These are phyloP conservation scores for Sphecodes monilicornis DNA, from an alignment of 2,888 invertebrate species.

Conservation along the genomic window DNA sequence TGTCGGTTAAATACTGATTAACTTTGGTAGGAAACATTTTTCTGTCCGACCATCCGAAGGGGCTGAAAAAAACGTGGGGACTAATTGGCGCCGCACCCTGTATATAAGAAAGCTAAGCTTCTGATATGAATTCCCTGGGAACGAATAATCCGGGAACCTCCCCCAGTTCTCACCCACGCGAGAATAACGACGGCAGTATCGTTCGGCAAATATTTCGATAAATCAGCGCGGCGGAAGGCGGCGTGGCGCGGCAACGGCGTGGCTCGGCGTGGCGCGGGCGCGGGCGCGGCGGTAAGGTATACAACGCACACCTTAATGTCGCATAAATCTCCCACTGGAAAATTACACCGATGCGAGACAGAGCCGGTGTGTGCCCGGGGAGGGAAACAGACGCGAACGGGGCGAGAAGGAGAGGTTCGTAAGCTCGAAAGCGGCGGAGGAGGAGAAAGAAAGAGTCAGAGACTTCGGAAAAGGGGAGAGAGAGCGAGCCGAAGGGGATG, in stretches of 20 bases:
- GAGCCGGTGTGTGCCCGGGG: conserved; percentile 39
- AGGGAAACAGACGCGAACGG: conserved; percentile 61
- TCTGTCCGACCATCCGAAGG: no score
- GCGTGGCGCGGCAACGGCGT: conserved; percentile 57
- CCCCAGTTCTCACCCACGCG: not conserved
- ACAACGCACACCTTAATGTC: conserved; percentile 82
- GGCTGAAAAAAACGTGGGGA: no score
- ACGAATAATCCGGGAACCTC: conserved; percentile 33
- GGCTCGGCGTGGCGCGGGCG: conserved; percentile 54
- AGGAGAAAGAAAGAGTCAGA: conserved; percentile 72
- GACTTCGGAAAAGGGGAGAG: conserved; percentile 76
- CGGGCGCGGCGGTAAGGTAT: conserved; percentile 68
- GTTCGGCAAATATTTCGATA: conserved; percentile 77
- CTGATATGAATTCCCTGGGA: conserved; percentile 21
- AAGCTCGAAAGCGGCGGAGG: conserved; percentile 56
- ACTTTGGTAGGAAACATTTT: no score
- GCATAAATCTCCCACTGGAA: conserved; percentile 83
- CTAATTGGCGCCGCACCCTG: no score
- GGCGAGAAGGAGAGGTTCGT: conserved; percentile 49
- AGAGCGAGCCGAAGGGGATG: conserved; percentile 70
- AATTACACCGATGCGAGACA: conserved; percentile 83
- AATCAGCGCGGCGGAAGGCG: conserved; percentile 73
- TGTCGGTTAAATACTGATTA: no score
- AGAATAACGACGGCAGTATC: conserved; percentile 58
- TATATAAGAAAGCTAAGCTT: no score